phyloP scores from a whole-genome alignment of 2,113 vertebrate genomes.

The Zosterops japonicus region DNA sequence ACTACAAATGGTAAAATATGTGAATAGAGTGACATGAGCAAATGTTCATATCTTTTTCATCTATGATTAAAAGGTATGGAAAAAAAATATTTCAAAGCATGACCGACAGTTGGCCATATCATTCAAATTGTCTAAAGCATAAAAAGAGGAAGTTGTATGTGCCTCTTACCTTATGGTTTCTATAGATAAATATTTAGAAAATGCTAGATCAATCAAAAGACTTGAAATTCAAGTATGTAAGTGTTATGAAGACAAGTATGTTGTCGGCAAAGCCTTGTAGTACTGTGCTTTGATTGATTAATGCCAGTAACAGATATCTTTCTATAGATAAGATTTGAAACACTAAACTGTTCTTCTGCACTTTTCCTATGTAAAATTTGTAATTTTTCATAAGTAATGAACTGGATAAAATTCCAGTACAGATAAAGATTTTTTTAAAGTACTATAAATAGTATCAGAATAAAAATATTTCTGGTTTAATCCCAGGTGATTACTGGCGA shows the following conservation, averaged over 20 bases:
- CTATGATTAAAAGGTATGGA: not conserved
- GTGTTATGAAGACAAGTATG: not conserved
- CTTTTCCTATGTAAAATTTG: not conserved
- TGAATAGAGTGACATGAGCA: not conserved
- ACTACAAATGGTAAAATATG: not conserved
- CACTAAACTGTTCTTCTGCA: not conserved
- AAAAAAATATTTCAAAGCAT: not conserved
- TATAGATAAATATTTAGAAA: not conserved
- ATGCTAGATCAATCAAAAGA: not conserved
- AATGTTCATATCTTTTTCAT: not conserved
- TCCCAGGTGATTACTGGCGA: not conserved
- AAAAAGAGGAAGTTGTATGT: not conserved
- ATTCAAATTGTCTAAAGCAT: not conserved
- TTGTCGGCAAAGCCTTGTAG: not conserved
- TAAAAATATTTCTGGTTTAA: not conserved
- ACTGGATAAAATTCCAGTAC: not conserved
- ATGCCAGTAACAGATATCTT: not conserved
- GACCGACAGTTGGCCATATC: rapidly evolving
- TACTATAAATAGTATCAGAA: not conserved
- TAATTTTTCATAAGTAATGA: not conserved
- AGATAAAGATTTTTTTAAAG: not conserved
- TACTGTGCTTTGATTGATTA: not conserved
- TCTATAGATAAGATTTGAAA: not conserved
- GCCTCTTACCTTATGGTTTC: not conserved
- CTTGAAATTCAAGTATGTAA: not conserved